phyloP scores from a whole-genome alignment of 2,113 vertebrate genomes.

The human (Homo sapiens) region GRCh38 chr6:108674501-108675000 shows the following conservation, averaged over 20 bases:
- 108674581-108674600: not conserved
- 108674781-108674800: not conserved
- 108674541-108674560: not conserved
- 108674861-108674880: not conserved
- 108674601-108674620: not conserved
- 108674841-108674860: not conserved
- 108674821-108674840: not conserved
- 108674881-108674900: not conserved
- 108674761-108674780: not conserved
- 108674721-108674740: not conserved
- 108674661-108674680: not conserved
- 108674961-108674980: not conserved
- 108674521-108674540: not conserved
- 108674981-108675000: not conserved
- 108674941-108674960: not conserved
- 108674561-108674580: not conserved
- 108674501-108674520: not conserved
- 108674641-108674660: not conserved
- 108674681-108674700: not conserved
- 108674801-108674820: not conserved
- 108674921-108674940: not conserved
- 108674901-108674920: not conserved
- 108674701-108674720: accelerated
- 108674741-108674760: not conserved
- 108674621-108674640: not conserved